phyloP scores from a whole-genome alignment of 2,797 vertebrate genomes.

The Natrix natrix region DNA sequence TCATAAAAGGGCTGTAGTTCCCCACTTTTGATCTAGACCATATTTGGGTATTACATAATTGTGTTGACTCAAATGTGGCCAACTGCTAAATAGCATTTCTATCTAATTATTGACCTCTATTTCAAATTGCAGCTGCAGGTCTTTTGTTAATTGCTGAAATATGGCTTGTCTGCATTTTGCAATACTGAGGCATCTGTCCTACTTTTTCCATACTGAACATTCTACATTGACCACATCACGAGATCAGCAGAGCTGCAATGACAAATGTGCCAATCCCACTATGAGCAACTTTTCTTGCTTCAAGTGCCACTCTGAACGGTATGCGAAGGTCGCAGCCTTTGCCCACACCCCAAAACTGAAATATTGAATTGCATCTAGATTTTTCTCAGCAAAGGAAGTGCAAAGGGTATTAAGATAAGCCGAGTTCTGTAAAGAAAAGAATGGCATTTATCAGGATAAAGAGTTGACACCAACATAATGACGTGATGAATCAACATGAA shows the following conservation, averaged over 20 bases:
- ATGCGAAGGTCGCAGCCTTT: too few relatives aligned
- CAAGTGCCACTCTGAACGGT: neutral
- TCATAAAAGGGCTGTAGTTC: neutral
- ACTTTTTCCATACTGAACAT: neutral
- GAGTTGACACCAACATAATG: neutral
- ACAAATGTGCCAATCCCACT: neutral
- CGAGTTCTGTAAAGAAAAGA: neutral
- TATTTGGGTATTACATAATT: neutral
- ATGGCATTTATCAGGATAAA: neutral
- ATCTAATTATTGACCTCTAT: neutral
- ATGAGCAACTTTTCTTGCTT: neutral
- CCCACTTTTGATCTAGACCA: neutral
- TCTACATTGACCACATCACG: neutral
- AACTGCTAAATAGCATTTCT: neutral
- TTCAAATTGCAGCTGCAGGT: neutral
- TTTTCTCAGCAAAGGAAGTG: neutral
- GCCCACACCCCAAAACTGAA: neutral
- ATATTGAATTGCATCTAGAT: neutral
- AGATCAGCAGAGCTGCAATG: neutral
- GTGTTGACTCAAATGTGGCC: neutral
- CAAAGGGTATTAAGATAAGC: neutral
- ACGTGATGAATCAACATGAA: neutral
- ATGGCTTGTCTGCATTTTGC: neutral
- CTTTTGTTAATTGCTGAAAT: neutral
- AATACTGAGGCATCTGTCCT: neutral